These are phyloP conservation scores for Molossus molossus DNA, from an alignment of 2,797 vertebrate species.

Conservation along the genomic window DNA sequence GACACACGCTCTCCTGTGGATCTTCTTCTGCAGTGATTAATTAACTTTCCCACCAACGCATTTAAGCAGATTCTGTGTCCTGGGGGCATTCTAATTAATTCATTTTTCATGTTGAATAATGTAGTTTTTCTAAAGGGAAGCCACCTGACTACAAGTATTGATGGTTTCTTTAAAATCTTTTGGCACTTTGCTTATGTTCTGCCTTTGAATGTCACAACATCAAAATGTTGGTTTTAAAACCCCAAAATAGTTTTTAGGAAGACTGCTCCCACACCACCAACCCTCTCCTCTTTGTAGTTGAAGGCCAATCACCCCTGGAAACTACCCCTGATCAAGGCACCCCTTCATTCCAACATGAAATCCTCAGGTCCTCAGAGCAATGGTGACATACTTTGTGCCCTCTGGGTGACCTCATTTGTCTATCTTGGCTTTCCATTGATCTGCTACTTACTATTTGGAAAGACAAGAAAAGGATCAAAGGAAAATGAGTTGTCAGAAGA, in stretches of 20 bases:
- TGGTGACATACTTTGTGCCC: not conserved
- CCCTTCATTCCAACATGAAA: not conserved
- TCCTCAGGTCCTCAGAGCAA: not conserved
- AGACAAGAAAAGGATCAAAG: not conserved
- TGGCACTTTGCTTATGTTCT: conserved; percentile 88
- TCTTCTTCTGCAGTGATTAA: conserved; percentile 90
- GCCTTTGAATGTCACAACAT: conserved; percentile 86
- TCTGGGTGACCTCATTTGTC: conserved; percentile 27
- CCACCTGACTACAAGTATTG: conserved; percentile 87
- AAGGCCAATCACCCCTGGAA: not conserved
- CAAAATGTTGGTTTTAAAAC: conserved; percentile 84
- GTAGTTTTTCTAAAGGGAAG: conserved; percentile 88
- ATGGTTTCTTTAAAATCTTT: conserved; percentile 89
- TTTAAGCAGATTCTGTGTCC: conserved; percentile 89
- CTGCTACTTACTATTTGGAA: conserved; percentile 1
- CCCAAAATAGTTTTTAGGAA: conserved; percentile 81
- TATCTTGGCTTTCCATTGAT: conserved; percentile 32
- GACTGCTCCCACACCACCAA: not conserved
- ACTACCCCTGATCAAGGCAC: not conserved
- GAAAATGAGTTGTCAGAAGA: conserved; percentile 1
- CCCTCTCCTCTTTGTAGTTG: not conserved
- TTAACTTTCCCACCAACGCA: conserved; percentile 90
- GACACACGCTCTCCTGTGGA: conserved; percentile 81
- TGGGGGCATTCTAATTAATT: conserved; percentile 91
- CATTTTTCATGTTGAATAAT: conserved; percentile 90